Percentiles rank a stretch among this genome's conserved stretches.
These are phyloP conservation scores for Coryphaenoides rupestris DNA, from an alignment of 2,113 vertebrate species.

Conservation along the genomic window DNA sequence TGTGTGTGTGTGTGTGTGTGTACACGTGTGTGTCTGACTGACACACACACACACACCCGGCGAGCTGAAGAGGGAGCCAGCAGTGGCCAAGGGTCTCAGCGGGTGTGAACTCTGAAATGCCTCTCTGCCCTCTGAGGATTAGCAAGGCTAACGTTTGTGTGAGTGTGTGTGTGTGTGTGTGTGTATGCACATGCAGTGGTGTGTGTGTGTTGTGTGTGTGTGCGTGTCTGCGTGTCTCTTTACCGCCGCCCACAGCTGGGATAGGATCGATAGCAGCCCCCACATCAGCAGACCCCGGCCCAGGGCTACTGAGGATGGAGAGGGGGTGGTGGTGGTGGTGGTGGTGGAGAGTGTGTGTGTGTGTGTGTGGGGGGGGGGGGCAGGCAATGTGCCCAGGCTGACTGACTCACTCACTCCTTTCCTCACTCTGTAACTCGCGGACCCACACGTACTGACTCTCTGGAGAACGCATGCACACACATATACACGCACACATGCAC, in stretches of 20 bases:
- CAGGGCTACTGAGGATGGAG: slow-evolving; percentile 4
- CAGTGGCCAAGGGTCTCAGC: too few species aligned
- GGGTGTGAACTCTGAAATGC: too few species aligned
- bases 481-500: slow-evolving; percentile 20
- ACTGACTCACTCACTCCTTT: slow-evolving; percentile 58
- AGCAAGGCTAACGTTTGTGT: too few species aligned
- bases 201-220: slow-evolving; percentile 1
- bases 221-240: background rate
- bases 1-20: too few species aligned
- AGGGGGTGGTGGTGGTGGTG: slow-evolving; percentile 4
- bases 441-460: slow-evolving; percentile 38
- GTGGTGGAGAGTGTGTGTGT: slow-evolving; percentile 35
- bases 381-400: slow-evolving; percentile 49
- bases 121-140: too few species aligned
- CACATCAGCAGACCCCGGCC: slow-evolving; percentile 9
- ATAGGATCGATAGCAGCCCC: slow-evolving; percentile 10
- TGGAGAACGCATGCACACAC: slow-evolving; percentile 32
- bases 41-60: background rate
- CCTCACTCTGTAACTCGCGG: slow-evolving; percentile 34
- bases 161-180: background rate
- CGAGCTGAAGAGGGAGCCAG: too few species aligned
- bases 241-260: slow-evolving; percentile 3
- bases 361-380: slow-evolving; percentile 16
- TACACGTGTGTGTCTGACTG: too few species aligned
- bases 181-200: background rate